Evolutionary conservation across 1,140 invertebrate genomes (phyloP).

Genomic region (Sitophilus oryzae): DNA sequence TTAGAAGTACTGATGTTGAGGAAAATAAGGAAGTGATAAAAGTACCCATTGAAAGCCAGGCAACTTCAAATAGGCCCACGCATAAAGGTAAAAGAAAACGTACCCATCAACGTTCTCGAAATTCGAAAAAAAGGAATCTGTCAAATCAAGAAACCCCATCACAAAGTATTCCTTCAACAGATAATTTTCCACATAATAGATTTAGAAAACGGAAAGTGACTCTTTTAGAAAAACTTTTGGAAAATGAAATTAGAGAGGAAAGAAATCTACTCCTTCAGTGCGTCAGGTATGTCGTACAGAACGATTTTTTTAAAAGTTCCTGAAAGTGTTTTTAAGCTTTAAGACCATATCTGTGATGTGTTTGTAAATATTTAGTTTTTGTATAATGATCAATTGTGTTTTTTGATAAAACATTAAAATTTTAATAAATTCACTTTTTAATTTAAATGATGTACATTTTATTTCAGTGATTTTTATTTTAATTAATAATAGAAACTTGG

Average conservation of each 20-base stretch:
- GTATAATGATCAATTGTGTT: too few relatives aligned
- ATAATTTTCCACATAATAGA: conserved; percentile 24
- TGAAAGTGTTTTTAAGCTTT: neutral
- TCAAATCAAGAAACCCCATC: conserved; percentile 2
- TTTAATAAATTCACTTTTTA: too few relatives aligned
- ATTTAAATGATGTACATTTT: too few relatives aligned
- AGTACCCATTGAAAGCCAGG: neutral
- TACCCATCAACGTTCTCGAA: conserved; percentile 12
- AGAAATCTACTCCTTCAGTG: conserved; percentile 70
- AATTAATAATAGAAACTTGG: too few relatives aligned
- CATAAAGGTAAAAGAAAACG: conserved; percentile 20
- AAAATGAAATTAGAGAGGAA: conserved; percentile 61
- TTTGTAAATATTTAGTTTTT: too few relatives aligned
- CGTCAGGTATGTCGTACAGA: conserved; percentile 63
- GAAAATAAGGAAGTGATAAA: neutral
- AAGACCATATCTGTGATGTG: neutral
- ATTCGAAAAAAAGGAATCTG: conserved; percentile 14
- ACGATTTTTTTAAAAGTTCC: conserved; percentile 57
- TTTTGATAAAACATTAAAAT: too few relatives aligned
- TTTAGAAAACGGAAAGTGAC: conserved; percentile 37
- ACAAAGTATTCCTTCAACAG: neutral
- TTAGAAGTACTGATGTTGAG: conserved; percentile 28
- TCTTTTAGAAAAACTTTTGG: conserved; percentile 54
- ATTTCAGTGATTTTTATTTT: too few relatives aligned
- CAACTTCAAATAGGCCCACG: neutral